Percentiles rank a stretch among this genome's conserved stretches.
Evolutionary conservation across 1,140 invertebrate species (phyloP).

Genomic region (Plutomurus gul): DNA sequence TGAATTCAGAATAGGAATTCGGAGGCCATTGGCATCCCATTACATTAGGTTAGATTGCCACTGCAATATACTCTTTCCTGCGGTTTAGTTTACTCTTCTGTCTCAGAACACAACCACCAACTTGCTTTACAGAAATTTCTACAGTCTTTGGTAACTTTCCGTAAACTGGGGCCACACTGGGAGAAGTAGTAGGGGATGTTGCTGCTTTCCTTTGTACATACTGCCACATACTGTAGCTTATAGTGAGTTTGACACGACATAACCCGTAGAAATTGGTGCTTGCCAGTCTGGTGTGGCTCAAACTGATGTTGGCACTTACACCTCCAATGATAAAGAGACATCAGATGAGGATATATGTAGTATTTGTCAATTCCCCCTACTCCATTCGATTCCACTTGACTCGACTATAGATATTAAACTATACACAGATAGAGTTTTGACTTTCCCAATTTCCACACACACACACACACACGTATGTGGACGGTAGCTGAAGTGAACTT

Average conservation of each 20-base stretch:
- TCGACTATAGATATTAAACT: too few relatives aligned
- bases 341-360: background rate
- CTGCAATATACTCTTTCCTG: slow-evolving; percentile 16
- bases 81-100: background rate
- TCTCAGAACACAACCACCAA: too few relatives aligned
- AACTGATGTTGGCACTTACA: background rate
- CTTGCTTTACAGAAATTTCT: too few relatives aligned
- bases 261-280: background rate
- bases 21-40: slow-evolving; percentile 43
- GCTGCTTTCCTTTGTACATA: too few relatives aligned
- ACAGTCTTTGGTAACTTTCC: too few relatives aligned
- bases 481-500: background rate
- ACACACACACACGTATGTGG: background rate
- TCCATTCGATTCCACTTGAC: slow-evolving; percentile 15
- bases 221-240: too few relatives aligned
- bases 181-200: too few relatives aligned
- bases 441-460: background rate
- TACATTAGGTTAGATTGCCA: slow-evolving; percentile 33
- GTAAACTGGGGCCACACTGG: too few relatives aligned
- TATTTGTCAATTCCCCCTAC: slow-evolving; percentile 17
- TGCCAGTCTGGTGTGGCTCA: background rate
- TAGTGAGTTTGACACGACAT: background rate
- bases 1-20: slow-evolving; percentile 41
- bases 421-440: too few relatives aligned
- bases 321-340: background rate